Evolutionary conservation across 2,113 vertebrate species (phyloP), one percentile per base, ranked within the genome.

Genomic region (Stictonetta naevosa): DNA sequence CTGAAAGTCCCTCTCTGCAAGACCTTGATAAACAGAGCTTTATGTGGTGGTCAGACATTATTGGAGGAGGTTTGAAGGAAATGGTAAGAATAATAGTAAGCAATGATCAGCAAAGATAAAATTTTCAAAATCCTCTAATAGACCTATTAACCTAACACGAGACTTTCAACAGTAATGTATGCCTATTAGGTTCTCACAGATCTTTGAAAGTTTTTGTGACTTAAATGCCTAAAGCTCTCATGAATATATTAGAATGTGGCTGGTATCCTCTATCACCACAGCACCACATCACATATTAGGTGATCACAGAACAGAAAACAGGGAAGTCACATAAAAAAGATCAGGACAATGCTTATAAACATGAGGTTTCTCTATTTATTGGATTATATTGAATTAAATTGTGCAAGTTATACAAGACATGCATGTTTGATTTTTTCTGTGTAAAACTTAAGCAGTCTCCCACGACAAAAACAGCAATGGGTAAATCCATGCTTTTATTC

Each of bases 151-250:
- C 6, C 6, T 7, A 55, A 13, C 79, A 81, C 31, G 4, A 34
- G 6, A 56, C 33, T 58, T 33, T 56, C 64, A 64, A 31, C 9
- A 88, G 8, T 17, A 10, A 82, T 8, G 81, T 56, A 11, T 31
- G 6, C 4, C 42, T 52, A 4, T 22, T 20, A 26, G 2, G 1
- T 48, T 75, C 14, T 29, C 38, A 53, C 0, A 3, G 25, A 15
- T 69, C 12, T 44, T 66, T 69, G 16, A 69, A 11, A 33, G 3
- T 26, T 59, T 34, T 42, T 86, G 18, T 80, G 36, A 53, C 18
- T 34, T 55, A 68, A 85, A 82, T 48, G 20, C 13, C 15, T 55
- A 83, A 75, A 59, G n/a, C 38, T 62, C 18, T 68, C 4, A 2
- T 59, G 25, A 36, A 14, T 76, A 56, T 66, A 74, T 68, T 68